These are phyloP conservation scores for Chrysogorgia sp. DNA, from an alignment of 92 coral and sea anemone genomes.

Conservation along the genomic window DNA sequence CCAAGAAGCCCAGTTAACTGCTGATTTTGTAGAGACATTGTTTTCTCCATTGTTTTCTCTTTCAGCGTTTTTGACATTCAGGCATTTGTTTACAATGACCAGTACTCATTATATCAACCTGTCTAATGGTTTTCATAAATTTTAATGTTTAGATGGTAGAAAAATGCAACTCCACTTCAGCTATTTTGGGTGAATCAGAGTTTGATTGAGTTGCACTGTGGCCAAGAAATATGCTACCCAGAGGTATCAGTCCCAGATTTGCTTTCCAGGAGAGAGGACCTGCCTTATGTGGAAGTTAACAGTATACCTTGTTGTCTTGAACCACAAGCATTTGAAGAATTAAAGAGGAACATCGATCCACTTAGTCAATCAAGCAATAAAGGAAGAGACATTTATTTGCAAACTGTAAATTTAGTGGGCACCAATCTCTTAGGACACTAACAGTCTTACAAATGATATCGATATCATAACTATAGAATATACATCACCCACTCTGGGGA, in stretches of 20 bases:
- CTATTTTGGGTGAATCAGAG: slow-evolving; percentile 19
- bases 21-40: neutral
- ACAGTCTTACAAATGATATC: neutral
- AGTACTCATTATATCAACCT: too few species aligned
- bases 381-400: slow-evolving; percentile 17
- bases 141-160: slow-evolving; percentile 7
- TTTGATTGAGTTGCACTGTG: slow-evolving; percentile 22
- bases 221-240: slow-evolving; percentile 10
- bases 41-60: neutral
- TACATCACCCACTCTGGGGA: too few species aligned
- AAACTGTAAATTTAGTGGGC: slow-evolving; percentile 30
- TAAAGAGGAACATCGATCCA: slow-evolving; percentile 12
- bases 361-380: slow-evolving; percentile 21
- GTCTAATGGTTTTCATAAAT: too few species aligned
- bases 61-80: too few species aligned
- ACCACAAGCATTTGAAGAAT: slow-evolving; percentile 4
- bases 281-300: slow-evolving; percentile 20
- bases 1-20: neutral
- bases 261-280: slow-evolving; percentile 21
- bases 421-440: slow-evolving; percentile 9
- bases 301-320: slow-evolving; percentile 14
- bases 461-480: too few species aligned
- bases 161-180: slow-evolving; percentile 23
- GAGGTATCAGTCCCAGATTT: slow-evolving; percentile 23
- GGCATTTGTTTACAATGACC: too few species aligned